Evolutionary conservation across 2,888 invertebrate genomes (phyloP).

Genomic region (Chesias legatella): DNA sequence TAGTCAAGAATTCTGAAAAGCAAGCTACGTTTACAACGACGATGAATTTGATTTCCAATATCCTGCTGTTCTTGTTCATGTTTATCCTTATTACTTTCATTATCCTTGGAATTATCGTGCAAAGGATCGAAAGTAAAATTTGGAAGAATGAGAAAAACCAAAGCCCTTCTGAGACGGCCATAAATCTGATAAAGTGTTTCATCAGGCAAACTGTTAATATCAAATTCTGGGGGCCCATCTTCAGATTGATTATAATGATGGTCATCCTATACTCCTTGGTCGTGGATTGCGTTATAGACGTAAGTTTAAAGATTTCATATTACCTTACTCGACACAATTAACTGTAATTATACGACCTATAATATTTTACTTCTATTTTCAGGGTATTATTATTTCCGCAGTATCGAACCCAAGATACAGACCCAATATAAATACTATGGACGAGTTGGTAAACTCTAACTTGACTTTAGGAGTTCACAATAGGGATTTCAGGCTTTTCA

Average conservation of each 20-base stretch:
- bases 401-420: slow-evolving; percentile 62
- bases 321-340: too few relatives aligned
- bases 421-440: slow-evolving; percentile 49
- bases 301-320: slow-evolving; percentile 44
- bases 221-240: slow-evolving; percentile 57
- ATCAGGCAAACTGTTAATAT: slow-evolving; percentile 66
- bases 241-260: slow-evolving; percentile 50
- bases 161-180: slow-evolving; percentile 40
- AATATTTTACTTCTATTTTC: slow-evolving; percentile 31
- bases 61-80: slow-evolving; percentile 49
- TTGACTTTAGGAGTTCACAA: slow-evolving; percentile 60
- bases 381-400: slow-evolving; percentile 69
- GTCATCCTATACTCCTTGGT: slow-evolving; percentile 65
- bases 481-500: slow-evolving; percentile 53
- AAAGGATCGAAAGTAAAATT: slow-evolving; percentile 50
- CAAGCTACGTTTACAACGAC: slow-evolving; percentile 71
- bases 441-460: slow-evolving; percentile 47
- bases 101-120: slow-evolving; percentile 43
- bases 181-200: slow-evolving; percentile 65
- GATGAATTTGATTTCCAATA: slow-evolving; percentile 53
- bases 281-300: slow-evolving; percentile 67
- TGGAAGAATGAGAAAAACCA: slow-evolving; percentile 41
- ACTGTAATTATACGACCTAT: neutral
- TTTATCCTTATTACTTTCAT: slow-evolving; percentile 47
- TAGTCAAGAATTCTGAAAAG: slow-evolving; percentile 72